These are phyloP conservation scores for Lynx canadensis DNA, from an alignment of 2,113 vertebrate genomes.

Conservation along the genomic window DNA sequence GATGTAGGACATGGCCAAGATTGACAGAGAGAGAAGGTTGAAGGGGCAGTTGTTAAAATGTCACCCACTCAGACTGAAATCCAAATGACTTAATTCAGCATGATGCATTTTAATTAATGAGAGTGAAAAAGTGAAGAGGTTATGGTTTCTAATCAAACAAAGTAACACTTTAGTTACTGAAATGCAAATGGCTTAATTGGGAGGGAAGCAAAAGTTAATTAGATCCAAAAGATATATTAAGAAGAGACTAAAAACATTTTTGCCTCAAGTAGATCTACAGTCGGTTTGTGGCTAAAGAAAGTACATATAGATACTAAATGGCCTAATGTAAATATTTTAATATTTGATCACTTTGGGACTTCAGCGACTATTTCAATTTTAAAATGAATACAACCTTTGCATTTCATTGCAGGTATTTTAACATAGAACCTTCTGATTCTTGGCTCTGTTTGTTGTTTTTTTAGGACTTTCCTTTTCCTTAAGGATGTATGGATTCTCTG, in stretches of 20 bases:
- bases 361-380: background rate
- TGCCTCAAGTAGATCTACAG: background rate
- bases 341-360: background rate
- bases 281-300: background rate
- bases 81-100: constrained; percentile 57
- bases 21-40: constrained; percentile 22
- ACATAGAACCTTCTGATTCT: background rate
- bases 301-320: background rate
- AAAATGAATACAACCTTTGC: background rate
- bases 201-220: constrained; percentile 48
- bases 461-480: background rate
- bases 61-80: constrained; percentile 48
- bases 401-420: constrained; percentile 8
- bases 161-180: constrained; percentile 59
- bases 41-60: constrained; percentile 71
- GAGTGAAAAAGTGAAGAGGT: constrained; percentile 59
- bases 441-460: background rate
- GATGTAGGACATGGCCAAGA: constrained; percentile 25
- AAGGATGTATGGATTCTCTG: background rate
- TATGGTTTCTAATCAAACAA: constrained; percentile 65
- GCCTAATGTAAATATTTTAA: background rate
- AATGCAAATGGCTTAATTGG: constrained; percentile 60
- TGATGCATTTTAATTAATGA: constrained; percentile 63
- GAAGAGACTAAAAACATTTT: constrained; percentile 31
- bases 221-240: constrained; percentile 45